Evolutionary conservation across 2,888 invertebrate genomes (phyloP).

Genomic region (Phymatocera aterrima): DNA sequence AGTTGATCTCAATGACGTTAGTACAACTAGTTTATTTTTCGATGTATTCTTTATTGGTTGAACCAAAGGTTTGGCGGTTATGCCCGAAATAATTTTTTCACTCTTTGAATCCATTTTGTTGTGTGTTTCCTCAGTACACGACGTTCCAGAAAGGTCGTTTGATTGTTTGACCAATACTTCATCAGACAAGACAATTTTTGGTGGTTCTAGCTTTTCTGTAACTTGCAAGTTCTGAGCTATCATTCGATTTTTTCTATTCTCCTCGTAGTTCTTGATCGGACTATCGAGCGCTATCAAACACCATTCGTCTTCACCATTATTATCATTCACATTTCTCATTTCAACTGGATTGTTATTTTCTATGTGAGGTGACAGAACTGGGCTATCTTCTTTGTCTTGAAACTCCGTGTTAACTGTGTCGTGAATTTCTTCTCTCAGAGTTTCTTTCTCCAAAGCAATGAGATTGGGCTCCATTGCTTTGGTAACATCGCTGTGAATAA

Average conservation of each 20-base stretch:
- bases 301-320: background rate
- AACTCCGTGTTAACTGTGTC: background rate
- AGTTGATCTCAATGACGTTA: constrained; percentile 18
- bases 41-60: background rate
- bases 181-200: background rate
- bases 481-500: background rate
- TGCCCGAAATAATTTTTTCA: background rate
- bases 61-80: background rate
- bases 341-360: background rate
- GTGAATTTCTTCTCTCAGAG: background rate
- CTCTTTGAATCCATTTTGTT: background rate
- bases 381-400: background rate
- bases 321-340: background rate
- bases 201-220: background rate
- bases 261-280: constrained; percentile 22
- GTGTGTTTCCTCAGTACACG: background rate
- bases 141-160: background rate
- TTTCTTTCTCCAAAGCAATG: background rate
- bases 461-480: background rate
- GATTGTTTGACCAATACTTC: background rate
- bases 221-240: background rate
- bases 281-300: constrained; percentile 33
- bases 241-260: constrained; percentile 31
- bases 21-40: background rate
- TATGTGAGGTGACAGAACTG: background rate